Percentiles rank a stretch among this genome's conserved stretches.
These are phyloP conservation scores for Telmatochromis sp. DNA, from an alignment of 2,113 vertebrate genomes.

Conservation along the genomic window DNA sequence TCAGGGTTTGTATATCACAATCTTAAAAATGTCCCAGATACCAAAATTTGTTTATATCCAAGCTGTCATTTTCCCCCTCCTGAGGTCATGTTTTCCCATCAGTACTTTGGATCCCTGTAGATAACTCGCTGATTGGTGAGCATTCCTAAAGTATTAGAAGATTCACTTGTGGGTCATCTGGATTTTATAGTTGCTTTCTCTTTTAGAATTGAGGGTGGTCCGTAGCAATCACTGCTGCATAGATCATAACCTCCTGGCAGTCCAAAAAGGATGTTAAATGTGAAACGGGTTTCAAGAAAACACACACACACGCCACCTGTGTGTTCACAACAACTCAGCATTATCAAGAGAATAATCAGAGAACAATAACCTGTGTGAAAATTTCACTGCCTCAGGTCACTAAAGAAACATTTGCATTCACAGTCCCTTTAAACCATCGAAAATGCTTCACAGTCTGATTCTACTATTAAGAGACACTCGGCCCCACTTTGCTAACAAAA, in stretches of 20 bases:
- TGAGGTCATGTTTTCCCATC: constrained; percentile 28
- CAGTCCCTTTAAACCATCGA: neutral
- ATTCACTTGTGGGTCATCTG: constrained; percentile 62
- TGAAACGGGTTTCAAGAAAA: neutral
- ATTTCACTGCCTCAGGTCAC: neutral
- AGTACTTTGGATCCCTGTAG: constrained; percentile 32
- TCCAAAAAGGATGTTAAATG: constrained; percentile 24
- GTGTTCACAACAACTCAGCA: neutral
- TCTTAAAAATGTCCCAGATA: neutral
- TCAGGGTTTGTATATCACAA: neutral
- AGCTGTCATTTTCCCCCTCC: neutral
- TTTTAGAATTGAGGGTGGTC: constrained; percentile 49
- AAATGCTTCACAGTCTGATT: neutral
- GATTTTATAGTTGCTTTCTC: constrained; percentile 35
- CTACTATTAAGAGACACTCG: neutral
- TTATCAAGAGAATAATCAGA: neutral
- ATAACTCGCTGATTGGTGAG: constrained; percentile 48
- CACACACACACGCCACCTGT: neutral
- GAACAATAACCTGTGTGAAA: neutral
- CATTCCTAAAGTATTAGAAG: constrained; percentile 66
- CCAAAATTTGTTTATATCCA: constrained; percentile 1
- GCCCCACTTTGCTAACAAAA: neutral
- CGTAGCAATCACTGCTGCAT: constrained; percentile 30
- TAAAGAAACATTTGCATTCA: neutral
- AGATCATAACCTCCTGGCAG: constrained; percentile 53